phyloP scores from a whole-genome alignment of 2,888 invertebrate genomes.

The Drosophila testacea region DNA sequence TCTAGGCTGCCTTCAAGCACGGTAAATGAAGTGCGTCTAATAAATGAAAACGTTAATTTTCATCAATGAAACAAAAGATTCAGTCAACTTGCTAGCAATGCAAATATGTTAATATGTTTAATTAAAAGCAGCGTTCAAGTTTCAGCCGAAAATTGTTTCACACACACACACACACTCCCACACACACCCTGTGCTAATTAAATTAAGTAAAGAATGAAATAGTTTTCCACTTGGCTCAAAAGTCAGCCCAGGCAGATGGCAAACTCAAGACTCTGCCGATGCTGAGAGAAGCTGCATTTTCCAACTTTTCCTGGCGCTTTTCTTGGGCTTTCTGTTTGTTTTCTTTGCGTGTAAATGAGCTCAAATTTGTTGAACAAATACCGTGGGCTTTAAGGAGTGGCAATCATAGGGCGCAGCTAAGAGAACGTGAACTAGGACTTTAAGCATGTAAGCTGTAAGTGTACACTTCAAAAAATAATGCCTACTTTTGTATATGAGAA shows the following conservation, averaged over 20 bases:
- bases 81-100: slow-evolving; percentile 27
- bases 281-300: slow-evolving; percentile 24
- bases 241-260: slow-evolving; percentile 50
- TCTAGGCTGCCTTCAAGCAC: slow-evolving; percentile 9
- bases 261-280: not conserved
- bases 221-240: slow-evolving; percentile 63
- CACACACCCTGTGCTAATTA: slow-evolving; percentile 68
- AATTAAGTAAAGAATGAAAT: slow-evolving; percentile 71
- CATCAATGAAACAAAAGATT: slow-evolving; percentile 35
- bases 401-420: not conserved
- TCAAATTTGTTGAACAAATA: slow-evolving; percentile 75
- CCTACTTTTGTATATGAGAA: slow-evolving; percentile 1
- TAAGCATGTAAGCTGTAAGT: not conserved
- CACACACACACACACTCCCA: slow-evolving; percentile 13
- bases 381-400: slow-evolving; percentile 31
- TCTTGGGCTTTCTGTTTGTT: slow-evolving; percentile 36
- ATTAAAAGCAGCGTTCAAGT: slow-evolving; percentile 60
- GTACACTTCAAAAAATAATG: slow-evolving; percentile 6
- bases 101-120: slow-evolving; percentile 70
- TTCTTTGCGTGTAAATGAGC: slow-evolving; percentile 74
- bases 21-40: slow-evolving; percentile 52
- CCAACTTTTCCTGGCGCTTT: slow-evolving; percentile 39
- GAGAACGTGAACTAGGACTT: not conserved
- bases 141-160: slow-evolving; percentile 57
- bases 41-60: slow-evolving; percentile 52